Evolutionary conservation across 2,797 vertebrate genomes (phyloP).

Genomic region (Liparis tanakae): DNA sequence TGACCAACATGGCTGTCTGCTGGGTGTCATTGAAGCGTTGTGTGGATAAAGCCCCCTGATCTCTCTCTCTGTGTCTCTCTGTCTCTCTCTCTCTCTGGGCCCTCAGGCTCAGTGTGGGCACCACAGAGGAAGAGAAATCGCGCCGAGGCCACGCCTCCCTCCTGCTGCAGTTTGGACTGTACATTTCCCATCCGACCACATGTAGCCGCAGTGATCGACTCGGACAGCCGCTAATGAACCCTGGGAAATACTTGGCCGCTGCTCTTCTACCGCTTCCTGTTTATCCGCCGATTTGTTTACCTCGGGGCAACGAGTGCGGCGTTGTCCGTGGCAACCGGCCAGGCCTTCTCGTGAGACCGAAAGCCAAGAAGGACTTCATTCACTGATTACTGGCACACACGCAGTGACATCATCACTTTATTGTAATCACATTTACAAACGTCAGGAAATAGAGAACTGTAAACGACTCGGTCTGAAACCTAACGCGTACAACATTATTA

Average conservation of each 20-base stretch:
- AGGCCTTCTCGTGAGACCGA: neutral
- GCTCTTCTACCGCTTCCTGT: slow-evolving; percentile 25
- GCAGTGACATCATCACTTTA: slow-evolving; percentile 12
- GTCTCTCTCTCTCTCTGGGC: neutral
- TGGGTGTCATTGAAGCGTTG: neutral
- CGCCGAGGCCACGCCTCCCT: neutral
- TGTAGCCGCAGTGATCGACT: neutral
- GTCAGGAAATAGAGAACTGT: neutral
- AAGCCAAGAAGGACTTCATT: neutral
- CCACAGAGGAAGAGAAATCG: slow-evolving; percentile 18
- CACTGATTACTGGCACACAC: neutral
- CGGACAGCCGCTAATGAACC: slow-evolving; percentile 7
- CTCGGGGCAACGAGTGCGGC: neutral
- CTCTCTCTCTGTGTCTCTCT: too few species aligned
- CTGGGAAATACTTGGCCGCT: slow-evolving; percentile 22
- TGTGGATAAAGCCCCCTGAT: neutral
- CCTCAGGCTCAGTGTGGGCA: slow-evolving; percentile 7
- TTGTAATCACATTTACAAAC: slow-evolving; percentile 26
- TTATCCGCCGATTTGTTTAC: slow-evolving; percentile 41
- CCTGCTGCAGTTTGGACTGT: neutral
- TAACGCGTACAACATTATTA: neutral
- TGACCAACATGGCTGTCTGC: neutral
- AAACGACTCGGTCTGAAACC: neutral
- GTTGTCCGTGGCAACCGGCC: slow-evolving; percentile 42
- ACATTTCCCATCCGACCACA: slow-evolving; percentile 7